Evolutionary conservation across 2,113 vertebrate genomes (phyloP), one percentile per base, ranked within the genome.

Genomic region (Tupaia chinensis): DNA sequence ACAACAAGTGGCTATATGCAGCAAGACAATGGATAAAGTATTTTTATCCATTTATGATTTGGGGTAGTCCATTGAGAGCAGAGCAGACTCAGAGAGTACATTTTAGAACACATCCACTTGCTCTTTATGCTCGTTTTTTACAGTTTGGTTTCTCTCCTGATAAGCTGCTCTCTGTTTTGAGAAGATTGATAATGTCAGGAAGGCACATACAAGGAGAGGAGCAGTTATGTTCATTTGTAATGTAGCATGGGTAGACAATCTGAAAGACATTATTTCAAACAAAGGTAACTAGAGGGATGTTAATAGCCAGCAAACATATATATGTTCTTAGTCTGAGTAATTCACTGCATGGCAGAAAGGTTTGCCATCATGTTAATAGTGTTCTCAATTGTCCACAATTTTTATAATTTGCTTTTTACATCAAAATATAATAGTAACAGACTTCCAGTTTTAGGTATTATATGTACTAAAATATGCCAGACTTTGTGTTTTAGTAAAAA

Each of bases 201-300:
- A 68, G 76, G 58, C 63, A 92, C 25, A 20, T 70, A 32, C 53
- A 95, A 65, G 34, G 29, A 66, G 96, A 83, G 68, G 83, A 82
- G 85, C 4, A 5, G 83, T 79, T 96, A 63, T 29, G 65, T 78
- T 95, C 73, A 85, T 96, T 96, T 96, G 80, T 86, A 93, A 89
- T 32, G 69, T 2, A 1, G 81, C 63, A 65, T 83, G 96, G 96
- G 85, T 91, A 0, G 5, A 69, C 60, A 74, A 61, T 68, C 60
- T 91, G 65, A 95, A 96, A 97, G 84, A 95, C 44, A 65, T 79
- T 88, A 83, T 91, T 96, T 97, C 80, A 94, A 81, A 86, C 84
- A 93, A 58, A 93, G 69, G 54, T 82, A 95, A 69, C 34, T 95
- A 54, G 73, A 25, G 73, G 34, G 66, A 88, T 83, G 72, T 83